A percentile compares a stretch with the other conserved stretches of the same genome.
phyloP scores from a whole-genome alignment of 2,888 invertebrate species.

The Zaprionus lineosus region DNA sequence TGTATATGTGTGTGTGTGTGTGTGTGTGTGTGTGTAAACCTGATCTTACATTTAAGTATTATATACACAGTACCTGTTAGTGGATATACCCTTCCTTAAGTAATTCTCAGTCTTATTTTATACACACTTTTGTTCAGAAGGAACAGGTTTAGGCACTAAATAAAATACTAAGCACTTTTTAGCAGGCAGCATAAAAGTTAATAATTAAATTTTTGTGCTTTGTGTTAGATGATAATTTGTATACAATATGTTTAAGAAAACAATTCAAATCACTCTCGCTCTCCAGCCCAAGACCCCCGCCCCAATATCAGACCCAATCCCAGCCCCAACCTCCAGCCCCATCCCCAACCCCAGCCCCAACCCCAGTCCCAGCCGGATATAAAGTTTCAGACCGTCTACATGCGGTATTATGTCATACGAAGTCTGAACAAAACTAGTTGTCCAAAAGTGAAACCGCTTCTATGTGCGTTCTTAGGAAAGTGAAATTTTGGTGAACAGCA shows the following conservation, averaged over 20 bases:
- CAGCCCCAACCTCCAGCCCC: too few species aligned
- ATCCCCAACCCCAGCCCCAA: too few species aligned
- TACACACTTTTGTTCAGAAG: too few species aligned
- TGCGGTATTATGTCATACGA: constrained; percentile 60
- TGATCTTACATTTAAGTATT: too few species aligned
- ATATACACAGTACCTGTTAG: too few species aligned
- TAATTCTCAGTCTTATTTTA: too few species aligned
- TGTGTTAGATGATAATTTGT: constrained; percentile 46
- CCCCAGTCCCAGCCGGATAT: constrained; percentile 62
- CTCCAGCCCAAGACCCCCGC: too few species aligned
- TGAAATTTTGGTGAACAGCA: constrained; percentile 49
- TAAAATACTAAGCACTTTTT: constrained; percentile 60
- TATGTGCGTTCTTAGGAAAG: constrained; percentile 46
- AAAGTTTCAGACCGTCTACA: constrained; percentile 14
- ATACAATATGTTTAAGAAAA: constrained; percentile 33
- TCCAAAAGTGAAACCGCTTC: constrained; percentile 66
- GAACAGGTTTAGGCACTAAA: constrained; percentile 56
- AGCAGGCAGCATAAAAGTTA: constrained; percentile 57
- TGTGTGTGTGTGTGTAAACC: too few species aligned
- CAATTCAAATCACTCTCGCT: constrained; percentile 32
- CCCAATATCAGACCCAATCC: too few species aligned
- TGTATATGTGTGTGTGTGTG: too few species aligned
- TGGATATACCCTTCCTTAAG: too few species aligned
- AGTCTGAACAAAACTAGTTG: constrained; percentile 34
- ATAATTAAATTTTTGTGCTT: constrained; percentile 46